Evolutionary conservation across 2,113 vertebrate species (phyloP).

Genomic region (Dunckerocampus dactyliophorus): DNA sequence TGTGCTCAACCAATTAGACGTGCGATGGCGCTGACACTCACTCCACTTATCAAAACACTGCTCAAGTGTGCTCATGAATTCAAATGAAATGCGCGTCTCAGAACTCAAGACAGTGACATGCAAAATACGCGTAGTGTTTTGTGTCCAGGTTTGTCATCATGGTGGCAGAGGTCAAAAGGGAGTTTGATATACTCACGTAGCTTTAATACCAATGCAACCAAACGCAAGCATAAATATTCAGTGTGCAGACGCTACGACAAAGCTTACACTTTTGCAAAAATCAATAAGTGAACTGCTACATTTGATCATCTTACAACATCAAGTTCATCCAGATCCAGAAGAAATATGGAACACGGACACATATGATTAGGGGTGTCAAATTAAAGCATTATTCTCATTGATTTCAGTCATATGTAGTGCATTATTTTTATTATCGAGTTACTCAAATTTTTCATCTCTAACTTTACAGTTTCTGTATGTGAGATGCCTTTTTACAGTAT

Average conservation of each 20-base stretch:
- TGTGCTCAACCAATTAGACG: constrained; percentile 63
- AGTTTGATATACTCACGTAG: not conserved
- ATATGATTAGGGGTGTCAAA: too few species aligned
- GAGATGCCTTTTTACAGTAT: too few species aligned
- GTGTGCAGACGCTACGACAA: too few species aligned
- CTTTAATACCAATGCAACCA: not conserved
- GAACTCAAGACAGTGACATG: constrained; percentile 27
- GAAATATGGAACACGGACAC: too few species aligned
- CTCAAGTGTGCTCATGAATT: constrained; percentile 64
- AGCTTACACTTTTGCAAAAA: not conserved
- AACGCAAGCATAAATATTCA: not conserved
- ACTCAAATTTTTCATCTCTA: too few species aligned
- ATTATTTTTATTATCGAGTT: too few species aligned
- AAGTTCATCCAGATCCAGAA: not conserved
- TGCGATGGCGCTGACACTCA: constrained; percentile 64
- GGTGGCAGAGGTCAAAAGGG: constrained; percentile 43
- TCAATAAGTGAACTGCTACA: not conserved
- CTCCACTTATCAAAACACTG: constrained; percentile 62
- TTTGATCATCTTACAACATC: too few species aligned
- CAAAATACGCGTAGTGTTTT: constrained; percentile 20
- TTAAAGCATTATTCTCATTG: too few species aligned
- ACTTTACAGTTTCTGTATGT: too few species aligned
- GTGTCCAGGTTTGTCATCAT: constrained; percentile 33
- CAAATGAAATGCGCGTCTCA: constrained; percentile 50
- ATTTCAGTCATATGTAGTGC: too few species aligned